phyloP scores from a whole-genome alignment of 2,888 invertebrate genomes.

The Petrolisthes manimaculis region DNA sequence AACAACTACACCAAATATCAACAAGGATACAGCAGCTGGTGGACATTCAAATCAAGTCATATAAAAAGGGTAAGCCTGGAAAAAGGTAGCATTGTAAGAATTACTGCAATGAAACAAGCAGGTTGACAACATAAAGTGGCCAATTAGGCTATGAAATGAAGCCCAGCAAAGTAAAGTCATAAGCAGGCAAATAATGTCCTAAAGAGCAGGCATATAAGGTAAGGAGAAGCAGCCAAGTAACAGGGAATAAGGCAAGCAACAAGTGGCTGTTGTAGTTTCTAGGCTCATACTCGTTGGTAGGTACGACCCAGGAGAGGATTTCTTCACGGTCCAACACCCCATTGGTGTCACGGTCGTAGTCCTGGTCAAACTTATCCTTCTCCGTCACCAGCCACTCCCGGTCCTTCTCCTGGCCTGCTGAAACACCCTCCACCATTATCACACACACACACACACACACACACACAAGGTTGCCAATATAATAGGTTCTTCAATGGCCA shows the following conservation, averaged over 20 bases:
- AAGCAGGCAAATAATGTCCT: no score
- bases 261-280: not conserved
- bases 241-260: not conserved
- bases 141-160: no score
- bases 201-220: not conserved
- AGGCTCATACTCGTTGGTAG: conserved; percentile 84
- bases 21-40: no score
- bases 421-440: conserved; percentile 21
- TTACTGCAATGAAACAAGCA: no score
- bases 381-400: conserved; percentile 81
- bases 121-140: no score
- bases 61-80: no score
- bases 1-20: no score
- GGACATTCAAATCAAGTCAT: no score
- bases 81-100: no score
- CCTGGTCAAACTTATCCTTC: conserved; percentile 86
- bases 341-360: conserved; percentile 87
- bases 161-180: no score
- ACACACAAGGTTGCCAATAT: not conserved
- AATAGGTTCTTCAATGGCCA: no score
- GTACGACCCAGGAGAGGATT: conserved; percentile 89
- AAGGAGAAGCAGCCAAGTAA: not conserved
- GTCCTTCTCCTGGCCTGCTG: conserved; percentile 76
- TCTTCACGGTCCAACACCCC: conserved; percentile 84
- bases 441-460: conserved; percentile 20